Evolutionary conservation across 2,113 vertebrate species (phyloP), one percentile per base, ranked within the genome.

Genomic region (Nycticorax nycticorax): DNA sequence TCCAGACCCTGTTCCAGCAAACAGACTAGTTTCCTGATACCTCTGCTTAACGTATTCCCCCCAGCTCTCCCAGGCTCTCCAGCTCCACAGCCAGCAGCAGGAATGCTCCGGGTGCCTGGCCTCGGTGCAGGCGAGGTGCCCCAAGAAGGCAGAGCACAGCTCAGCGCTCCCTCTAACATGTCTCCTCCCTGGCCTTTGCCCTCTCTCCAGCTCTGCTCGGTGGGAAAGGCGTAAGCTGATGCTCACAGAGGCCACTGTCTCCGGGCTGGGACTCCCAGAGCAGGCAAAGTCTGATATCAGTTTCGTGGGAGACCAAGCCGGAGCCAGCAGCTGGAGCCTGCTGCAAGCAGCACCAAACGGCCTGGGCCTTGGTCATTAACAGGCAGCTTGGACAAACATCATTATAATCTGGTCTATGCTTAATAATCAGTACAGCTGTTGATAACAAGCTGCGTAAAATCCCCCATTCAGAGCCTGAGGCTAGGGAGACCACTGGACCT

Each of bases 181-280:
- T 84, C 90, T 83, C 78, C 52, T 93, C 76, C 56, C 76, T 52
- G 88, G 90, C 91, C 85, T 93, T 32, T 93, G 73, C 78, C 79
- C 92, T 72, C 43, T 30, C 66, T 80, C 60, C 64, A 50, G 68
- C 83, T 75, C 35, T 0, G 3, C 41, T 93, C 1, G 6, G 62
- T 91, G 91, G 91, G 91, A 97, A 97, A 92, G 24, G 47, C 14
- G 0, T 35, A 89, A 86, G 45, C 77, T 71, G 67, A 56, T 15
- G 33, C 76, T 95, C 91, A 85, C 89, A 92, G 81, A 86, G 52
- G 56, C 59, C 13, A 7, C 41, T 53, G 33, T 48, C 88, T 30
- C 24, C 2, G 1, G 77, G 88, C 59, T 7, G 15, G 67, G 48
- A 74, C 11, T 80, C 67, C 62, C 24, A n/a, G 55, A 57, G 73